Evolutionary conservation across 2,797 vertebrate species (phyloP).

Genomic region (Tauraco hartlaubi): DNA sequence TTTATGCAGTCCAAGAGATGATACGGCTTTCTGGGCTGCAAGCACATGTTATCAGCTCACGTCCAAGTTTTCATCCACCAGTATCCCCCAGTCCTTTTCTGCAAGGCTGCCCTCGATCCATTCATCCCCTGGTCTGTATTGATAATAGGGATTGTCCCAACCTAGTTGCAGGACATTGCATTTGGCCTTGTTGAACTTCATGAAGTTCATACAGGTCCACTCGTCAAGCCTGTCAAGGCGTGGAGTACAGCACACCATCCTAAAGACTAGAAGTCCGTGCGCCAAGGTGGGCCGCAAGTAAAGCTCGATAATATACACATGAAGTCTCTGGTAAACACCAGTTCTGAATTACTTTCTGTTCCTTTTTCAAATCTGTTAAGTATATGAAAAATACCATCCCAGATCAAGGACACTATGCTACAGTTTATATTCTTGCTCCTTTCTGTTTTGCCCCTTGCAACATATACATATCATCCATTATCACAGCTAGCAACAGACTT

Average conservation of each 20-base stretch:
- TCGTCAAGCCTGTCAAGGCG: neutral
- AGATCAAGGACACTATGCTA: neutral
- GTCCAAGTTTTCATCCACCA: neutral
- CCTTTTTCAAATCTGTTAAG: neutral
- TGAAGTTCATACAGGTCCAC: neutral
- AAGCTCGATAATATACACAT: neutral
- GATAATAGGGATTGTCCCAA: neutral
- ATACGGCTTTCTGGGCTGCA: neutral
- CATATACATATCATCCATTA: neutral
- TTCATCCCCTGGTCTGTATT: neutral
- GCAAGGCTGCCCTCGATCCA: neutral
- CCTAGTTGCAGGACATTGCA: neutral
- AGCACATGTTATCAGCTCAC: rapidly evolving
- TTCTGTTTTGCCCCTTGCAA: neutral
- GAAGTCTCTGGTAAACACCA: neutral
- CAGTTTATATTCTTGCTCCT: neutral
- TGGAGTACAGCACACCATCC: neutral
- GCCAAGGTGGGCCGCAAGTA: neutral
- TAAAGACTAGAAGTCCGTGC: neutral
- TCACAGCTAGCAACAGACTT: neutral
- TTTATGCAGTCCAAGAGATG: neutral
- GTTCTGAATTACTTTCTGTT: neutral
- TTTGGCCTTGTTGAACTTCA: neutral
- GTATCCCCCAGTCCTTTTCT: neutral
- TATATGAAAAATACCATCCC: neutral